Percentiles rank a stretch among this genome's conserved stretches.
phyloP scores from a whole-genome alignment of 1,140 invertebrate genomes.

The Thereuonema tuberculata region DNA sequence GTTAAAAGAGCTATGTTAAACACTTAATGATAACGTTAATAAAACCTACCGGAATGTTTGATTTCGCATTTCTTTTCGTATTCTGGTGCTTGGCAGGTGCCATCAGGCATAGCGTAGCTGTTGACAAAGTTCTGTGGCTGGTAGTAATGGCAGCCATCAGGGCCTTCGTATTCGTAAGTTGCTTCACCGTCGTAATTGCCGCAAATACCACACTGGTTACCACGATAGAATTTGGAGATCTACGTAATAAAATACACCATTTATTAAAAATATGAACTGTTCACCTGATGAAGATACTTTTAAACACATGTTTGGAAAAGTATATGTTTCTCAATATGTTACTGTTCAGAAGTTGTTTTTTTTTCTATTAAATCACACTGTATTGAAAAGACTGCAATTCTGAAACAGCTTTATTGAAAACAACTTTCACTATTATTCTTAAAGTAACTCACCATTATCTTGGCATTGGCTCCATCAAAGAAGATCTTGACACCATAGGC shows the following conservation, averaged over 20 bases:
- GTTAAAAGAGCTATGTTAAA: no score
- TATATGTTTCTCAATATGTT: no score
- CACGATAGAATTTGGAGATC: conserved; percentile 14
- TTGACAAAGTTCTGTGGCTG: conserved; percentile 12
- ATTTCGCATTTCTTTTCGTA: no score
- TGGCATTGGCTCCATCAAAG: background rate
- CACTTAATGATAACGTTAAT: no score
- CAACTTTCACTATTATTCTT: no score
- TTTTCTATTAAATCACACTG: no score
- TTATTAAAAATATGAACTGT: background rate
- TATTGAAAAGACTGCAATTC: no score
- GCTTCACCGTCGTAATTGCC: conserved; percentile 20
- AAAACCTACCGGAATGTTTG: no score
- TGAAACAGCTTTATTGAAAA: no score
- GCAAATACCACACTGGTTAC: conserved; percentile 19
- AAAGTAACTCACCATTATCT: no score
- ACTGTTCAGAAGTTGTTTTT: no score
- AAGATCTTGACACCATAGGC: background rate
- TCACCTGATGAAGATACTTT: background rate
- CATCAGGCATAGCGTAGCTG: conserved; percentile 6
- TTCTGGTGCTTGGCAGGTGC: no score
- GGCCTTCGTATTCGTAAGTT: conserved; percentile 16
- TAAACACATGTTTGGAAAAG: background rate
- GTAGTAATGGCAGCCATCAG: conserved; percentile 12
- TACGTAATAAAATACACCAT: background rate